These are phyloP conservation scores for Loris lydekkerianus DNA, from an alignment of 2,797 vertebrate genomes.

Conservation along the genomic window DNA sequence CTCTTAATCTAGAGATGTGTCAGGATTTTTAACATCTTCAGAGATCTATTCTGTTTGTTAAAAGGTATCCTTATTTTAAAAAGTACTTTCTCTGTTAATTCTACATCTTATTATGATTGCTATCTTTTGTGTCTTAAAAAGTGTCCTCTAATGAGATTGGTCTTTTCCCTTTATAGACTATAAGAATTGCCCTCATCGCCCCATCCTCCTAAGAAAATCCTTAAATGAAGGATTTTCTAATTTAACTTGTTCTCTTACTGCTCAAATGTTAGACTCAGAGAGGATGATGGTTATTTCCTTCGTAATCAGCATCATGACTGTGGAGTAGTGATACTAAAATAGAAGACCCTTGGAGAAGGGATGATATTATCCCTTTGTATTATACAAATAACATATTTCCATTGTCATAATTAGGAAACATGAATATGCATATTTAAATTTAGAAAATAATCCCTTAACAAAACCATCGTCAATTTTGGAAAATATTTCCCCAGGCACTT, in stretches of 20 bases:
- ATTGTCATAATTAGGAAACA: neutral
- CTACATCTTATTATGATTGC: neutral
- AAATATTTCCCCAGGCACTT: neutral
- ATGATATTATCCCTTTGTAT: neutral
- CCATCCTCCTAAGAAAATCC: neutral
- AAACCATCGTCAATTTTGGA: neutral
- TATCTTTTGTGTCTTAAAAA: neutral
- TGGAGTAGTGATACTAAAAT: neutral
- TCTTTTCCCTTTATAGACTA: neutral
- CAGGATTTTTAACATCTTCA: constrained; percentile 5
- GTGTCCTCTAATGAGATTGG: neutral
- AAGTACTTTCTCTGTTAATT: neutral
- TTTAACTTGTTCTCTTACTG: neutral
- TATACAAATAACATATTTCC: neutral
- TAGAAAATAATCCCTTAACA: neutral
- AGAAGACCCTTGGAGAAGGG: neutral
- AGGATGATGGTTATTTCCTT: neutral
- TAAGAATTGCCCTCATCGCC: neutral
- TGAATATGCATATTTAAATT: neutral
- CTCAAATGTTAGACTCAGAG: neutral
- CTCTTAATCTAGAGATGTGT: neutral
- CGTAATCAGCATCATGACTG: neutral
- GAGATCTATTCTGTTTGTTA: neutral
- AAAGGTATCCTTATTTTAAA: neutral
- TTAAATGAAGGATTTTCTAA: neutral